A percentile compares a stretch with the other conserved stretches of the same genome.
phyloP scores from a whole-genome alignment of 2,888 invertebrate species.

The Limnephilus lunatus region DNA sequence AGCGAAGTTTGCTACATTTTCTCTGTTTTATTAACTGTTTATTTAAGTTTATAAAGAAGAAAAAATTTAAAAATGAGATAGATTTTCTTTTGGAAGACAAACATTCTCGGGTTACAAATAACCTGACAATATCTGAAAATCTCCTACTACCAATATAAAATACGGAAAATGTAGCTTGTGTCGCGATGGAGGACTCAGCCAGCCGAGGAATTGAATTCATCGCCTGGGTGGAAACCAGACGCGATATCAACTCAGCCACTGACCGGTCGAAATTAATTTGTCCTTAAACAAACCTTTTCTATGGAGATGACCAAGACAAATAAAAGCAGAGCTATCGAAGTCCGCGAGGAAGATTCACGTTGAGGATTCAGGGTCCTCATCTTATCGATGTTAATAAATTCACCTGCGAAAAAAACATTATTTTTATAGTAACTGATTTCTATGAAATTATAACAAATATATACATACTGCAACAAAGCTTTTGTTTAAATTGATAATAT shows the following conservation, averaged over 20 bases:
- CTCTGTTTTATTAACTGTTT: neutral
- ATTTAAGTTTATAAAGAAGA: neutral
- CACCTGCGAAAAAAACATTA: neutral
- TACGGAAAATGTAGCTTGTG: too few species aligned
- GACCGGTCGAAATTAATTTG: too few species aligned
- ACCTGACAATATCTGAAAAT: too few species aligned
- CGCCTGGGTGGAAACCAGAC: too few species aligned
- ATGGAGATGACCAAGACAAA: constrained; percentile 57
- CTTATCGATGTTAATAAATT: neutral
- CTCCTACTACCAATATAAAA: too few species aligned
- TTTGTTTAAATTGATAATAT: neutral
- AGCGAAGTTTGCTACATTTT: neutral
- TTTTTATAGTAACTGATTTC: neutral
- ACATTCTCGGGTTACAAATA: too few species aligned
- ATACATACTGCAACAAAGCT: too few species aligned
- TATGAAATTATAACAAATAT: too few species aligned
- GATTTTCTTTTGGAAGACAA: too few species aligned
- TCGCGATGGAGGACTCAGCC: too few species aligned
- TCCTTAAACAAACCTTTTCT: constrained; percentile 51
- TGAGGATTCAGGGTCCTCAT: neutral
- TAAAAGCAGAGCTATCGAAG: constrained; percentile 49
- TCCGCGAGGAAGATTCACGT: constrained; percentile 16
- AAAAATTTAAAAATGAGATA: neutral
- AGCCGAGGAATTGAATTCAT: too few species aligned
- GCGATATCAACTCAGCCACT: too few species aligned